Base-by-base conservation (phyloP, 2,113 vertebrate genomes). In the Meles meles region DNA sequence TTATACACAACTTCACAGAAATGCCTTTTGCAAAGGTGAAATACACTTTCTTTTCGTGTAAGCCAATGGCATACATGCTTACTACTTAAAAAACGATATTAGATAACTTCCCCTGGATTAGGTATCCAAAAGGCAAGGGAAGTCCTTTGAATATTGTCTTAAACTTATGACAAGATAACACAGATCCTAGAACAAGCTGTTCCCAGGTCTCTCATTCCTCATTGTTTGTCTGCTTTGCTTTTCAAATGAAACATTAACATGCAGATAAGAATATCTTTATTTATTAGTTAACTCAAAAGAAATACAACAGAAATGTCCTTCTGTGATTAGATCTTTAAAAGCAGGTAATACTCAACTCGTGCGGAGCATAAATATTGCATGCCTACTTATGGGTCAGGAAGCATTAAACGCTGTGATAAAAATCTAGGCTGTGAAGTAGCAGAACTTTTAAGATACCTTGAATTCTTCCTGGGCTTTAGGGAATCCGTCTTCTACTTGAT, bases 231-330 rank as follows among this genome's bases (percentile, higher is more conserved):
- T 88, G 29, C 57, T 85, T 93, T 85, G 34, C 29, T 96, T 81
- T 91, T 85, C 77, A 94, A 90, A 79, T 79, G 65, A 47, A 93
- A 71, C 17, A 57, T 57, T 79, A 85, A 57, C 55, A 27, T 77
- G 81, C 5, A 15, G 63, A 39, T 55, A 63, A 91, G 3, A 61
- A 15, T 31, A 29, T 80, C 59, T 10, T 76, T 49, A 69, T 84
- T 92, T 79, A n/a, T 79, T 93, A 49, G 31, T 83, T 96, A 79
- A 83, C 2, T 74, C 87, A 97, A n/a, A 89, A 20, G 25, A 93
- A 96, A 63, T 93, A 85, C 47, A 96, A 84, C 52, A 77, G 42
- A 87, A 92, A 84, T 80, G 57, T 34, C 13, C 20, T 61, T 37
- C 55, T 44, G n/a, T 74, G 44, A 80, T 76, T 57, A 87, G 23